Conservation (phyloP, 2,888 invertebrate genomes). For the Cephalotes varians region DNA sequence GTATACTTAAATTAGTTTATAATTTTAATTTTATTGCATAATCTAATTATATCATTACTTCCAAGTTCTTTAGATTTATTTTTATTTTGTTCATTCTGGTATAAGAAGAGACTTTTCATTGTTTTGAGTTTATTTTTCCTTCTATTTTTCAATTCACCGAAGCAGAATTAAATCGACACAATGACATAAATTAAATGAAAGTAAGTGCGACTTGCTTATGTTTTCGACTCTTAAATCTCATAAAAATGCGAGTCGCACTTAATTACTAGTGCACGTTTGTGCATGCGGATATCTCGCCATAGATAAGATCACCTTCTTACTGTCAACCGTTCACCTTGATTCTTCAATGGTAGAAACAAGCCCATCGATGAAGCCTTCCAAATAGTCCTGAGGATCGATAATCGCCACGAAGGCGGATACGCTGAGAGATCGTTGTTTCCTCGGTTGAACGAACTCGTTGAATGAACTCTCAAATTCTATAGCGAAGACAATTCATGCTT, state of each 20-base stretch:
- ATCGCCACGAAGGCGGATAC: not conserved
- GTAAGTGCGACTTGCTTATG: too few relatives aligned
- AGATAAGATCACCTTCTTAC: conserved; percentile 17
- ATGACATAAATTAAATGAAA: conserved; percentile 18
- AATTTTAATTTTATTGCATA: not conserved
- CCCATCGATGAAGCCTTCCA: not conserved
- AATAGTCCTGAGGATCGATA: not conserved
- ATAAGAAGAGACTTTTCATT: not conserved
- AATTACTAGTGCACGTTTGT: too few relatives aligned
- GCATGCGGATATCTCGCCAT: not conserved
- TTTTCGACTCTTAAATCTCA: not conserved
- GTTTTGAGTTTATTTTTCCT: not conserved
- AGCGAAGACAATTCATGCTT: not conserved
- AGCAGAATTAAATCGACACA: not conserved
- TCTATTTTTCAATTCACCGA: not conserved
- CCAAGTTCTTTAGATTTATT: not conserved
- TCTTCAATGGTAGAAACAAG: not conserved
- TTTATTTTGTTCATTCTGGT: not conserved
- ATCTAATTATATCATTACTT: not conserved
- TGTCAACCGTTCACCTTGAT: not conserved
- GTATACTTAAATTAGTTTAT: not conserved
- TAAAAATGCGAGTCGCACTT: not conserved
- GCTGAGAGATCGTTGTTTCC: not conserved
- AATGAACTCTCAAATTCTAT: not conserved
- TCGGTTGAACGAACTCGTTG: not conserved